Evolutionary conservation across 1,140 invertebrate species (phyloP).

Genomic region (Lasioglossum baleicum): DNA sequence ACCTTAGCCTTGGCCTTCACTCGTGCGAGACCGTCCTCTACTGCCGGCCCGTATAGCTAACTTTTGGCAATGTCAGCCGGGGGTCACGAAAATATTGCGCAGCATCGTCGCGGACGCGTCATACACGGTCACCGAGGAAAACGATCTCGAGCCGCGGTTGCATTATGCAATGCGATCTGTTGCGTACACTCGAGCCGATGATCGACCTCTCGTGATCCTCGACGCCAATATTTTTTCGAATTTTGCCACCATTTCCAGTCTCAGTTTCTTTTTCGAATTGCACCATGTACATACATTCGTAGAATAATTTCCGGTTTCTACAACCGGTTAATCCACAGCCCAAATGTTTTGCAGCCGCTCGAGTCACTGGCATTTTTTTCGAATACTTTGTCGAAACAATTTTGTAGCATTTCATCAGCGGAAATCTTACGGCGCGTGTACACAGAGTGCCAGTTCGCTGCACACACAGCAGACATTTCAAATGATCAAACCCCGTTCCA

Average conservation of each 20-base stretch:
- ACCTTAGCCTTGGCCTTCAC: conserved; percentile 70
- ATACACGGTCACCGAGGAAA: not conserved
- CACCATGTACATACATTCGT: too few species aligned
- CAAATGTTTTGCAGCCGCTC: too few species aligned
- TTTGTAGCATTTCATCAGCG: too few species aligned
- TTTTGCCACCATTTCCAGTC: too few species aligned
- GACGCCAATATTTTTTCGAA: too few species aligned
- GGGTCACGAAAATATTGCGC: conserved; percentile 70
- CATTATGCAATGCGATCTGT: conserved; percentile 41
- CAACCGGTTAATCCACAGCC: too few species aligned
- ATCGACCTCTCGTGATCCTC: conserved; percentile 11
- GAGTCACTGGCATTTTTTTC: too few species aligned
- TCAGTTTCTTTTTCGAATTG: too few species aligned
- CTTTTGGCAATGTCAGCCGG: conserved; percentile 73
- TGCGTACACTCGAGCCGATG: too few species aligned
- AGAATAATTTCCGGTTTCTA: too few species aligned
- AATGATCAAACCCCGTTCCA: not conserved
- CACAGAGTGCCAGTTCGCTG: not conserved
- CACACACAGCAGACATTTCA: not conserved
- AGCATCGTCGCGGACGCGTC: not conserved
- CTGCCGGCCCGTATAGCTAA: conserved; percentile 60
- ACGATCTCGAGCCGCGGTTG: not conserved
- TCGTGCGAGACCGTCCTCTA: conserved; percentile 45
- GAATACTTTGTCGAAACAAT: too few species aligned
- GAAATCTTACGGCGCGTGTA: too few species aligned